Evolutionary conservation across 2,888 invertebrate species (phyloP).

Genomic region (Linnaemya tessellans): DNA sequence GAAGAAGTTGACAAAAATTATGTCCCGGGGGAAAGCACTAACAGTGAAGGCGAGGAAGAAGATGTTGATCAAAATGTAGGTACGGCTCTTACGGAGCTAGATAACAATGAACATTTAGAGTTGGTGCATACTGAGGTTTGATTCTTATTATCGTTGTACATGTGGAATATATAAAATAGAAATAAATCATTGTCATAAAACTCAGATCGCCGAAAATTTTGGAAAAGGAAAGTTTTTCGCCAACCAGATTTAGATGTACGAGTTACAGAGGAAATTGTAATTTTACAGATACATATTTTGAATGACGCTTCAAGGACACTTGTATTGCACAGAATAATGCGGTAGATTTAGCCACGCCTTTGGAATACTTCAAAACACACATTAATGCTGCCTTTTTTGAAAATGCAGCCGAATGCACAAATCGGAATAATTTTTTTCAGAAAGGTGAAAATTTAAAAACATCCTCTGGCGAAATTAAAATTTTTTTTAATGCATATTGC

Average conservation of each 20-base stretch:
- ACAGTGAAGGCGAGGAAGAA: conserved; percentile 24
- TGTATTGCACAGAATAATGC: no score
- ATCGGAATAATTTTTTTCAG: conserved; percentile 35
- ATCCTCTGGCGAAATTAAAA: conserved; percentile 43
- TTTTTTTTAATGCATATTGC: no score
- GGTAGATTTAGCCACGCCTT: no score
- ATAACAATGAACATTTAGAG: conserved; percentile 13
- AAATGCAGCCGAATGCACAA: conserved; percentile 53
- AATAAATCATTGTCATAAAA: conserved; percentile 26
- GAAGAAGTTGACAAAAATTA: conserved; percentile 37
- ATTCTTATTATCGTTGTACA: conserved; percentile 26
- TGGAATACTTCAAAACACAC: no score
- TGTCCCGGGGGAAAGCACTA: conserved; percentile 35
- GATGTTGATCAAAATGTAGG: conserved; percentile 34
- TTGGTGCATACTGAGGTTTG: conserved; percentile 31
- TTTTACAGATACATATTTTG: no score
- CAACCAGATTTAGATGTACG: no score
- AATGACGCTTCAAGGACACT: no score
- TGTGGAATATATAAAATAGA: conserved; percentile 32
- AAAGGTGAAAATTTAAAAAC: conserved; percentile 46
- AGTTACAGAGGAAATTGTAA: no score
- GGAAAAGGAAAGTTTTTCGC: no score
- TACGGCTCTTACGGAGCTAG: conserved; percentile 29
- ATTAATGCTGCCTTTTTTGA: conserved; percentile 49
- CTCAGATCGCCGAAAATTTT: conserved; percentile 39